Evolutionary conservation across 1,140 invertebrate genomes (phyloP).

Genomic region (Drosophila nikananu): DNA sequence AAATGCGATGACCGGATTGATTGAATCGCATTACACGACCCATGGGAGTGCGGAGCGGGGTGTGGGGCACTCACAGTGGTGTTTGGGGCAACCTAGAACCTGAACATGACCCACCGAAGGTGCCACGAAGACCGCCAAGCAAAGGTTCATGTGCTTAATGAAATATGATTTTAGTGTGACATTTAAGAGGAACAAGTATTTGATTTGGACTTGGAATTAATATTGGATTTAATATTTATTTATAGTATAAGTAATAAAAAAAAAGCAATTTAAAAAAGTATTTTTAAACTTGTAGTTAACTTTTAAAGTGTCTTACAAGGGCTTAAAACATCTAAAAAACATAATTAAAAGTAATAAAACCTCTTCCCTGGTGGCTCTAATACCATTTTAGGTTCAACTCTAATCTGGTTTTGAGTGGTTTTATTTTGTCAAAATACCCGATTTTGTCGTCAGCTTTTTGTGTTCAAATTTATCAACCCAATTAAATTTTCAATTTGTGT

Average conservation of each 20-base stretch:
- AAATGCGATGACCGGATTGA: slow-evolving; percentile 47
- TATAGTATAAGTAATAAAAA: too few relatives aligned
- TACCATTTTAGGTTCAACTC: slow-evolving; percentile 11
- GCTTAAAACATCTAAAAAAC: not conserved
- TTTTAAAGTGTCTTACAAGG: not conserved
- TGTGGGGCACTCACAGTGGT: slow-evolving; percentile 1
- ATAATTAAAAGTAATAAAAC: not conserved
- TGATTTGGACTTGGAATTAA: not conserved
- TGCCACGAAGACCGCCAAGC: not conserved
- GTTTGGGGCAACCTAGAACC: slow-evolving; percentile 19
- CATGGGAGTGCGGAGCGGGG: not conserved
- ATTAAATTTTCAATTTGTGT: slow-evolving; percentile 44
- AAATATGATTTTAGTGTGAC: not conserved
- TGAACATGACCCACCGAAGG: slow-evolving; percentile 19
- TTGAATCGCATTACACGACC: slow-evolving; percentile 49
- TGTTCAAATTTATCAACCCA: slow-evolving; percentile 11
- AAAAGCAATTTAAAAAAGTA: too few relatives aligned
- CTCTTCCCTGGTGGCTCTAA: not conserved
- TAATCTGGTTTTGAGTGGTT: slow-evolving; percentile 19
- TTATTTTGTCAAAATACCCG: slow-evolving; percentile 15
- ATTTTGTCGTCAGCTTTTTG: slow-evolving; percentile 2
- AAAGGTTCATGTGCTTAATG: slow-evolving; percentile 9
- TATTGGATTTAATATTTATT: too few relatives aligned
- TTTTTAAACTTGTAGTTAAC: too few relatives aligned
- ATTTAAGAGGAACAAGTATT: not conserved